Percentiles rank a stretch among this genome's conserved stretches.
These are phyloP conservation scores for Crotalus tigris DNA, from an alignment of 2,113 vertebrate genomes.

Conservation along the genomic window DNA sequence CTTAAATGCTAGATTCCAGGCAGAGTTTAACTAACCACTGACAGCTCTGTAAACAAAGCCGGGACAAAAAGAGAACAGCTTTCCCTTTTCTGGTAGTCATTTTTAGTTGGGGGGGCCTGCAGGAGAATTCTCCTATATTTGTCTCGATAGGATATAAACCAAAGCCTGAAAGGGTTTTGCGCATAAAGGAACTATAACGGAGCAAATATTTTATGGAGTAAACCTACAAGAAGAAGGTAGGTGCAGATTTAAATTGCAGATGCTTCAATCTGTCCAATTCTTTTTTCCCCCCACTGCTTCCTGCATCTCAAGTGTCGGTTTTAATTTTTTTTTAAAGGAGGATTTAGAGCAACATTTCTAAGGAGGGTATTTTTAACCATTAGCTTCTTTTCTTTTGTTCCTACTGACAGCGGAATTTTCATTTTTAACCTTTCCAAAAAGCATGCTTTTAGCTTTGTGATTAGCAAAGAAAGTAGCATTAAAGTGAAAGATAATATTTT, in stretches of 20 bases:
- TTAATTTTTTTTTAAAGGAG: constrained; percentile 24
- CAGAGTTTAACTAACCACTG: constrained; percentile 82
- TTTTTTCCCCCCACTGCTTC: neutral
- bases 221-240: constrained; percentile 70
- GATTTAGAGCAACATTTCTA: constrained; percentile 23
- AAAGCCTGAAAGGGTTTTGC: constrained; percentile 53
- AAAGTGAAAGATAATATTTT: neutral
- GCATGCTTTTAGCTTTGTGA: neutral
- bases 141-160: constrained; percentile 67
- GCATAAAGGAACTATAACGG: constrained; percentile 66
- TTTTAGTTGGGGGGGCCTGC: constrained; percentile 74
- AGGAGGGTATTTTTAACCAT: constrained; percentile 29
- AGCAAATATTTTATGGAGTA: constrained; percentile 67
- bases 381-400: neutral
- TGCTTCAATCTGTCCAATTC: neutral
- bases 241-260: constrained; percentile 36
- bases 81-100: constrained; percentile 81
- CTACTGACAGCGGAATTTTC: neutral
- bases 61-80: constrained; percentile 74
- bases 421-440: constrained; percentile 7
- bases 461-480: constrained; percentile 13
- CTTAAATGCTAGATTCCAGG: constrained; percentile 81
- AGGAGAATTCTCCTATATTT: constrained; percentile 69
- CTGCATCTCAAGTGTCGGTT: constrained; percentile 17
- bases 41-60: constrained; percentile 81